A percentile compares a stretch with the other conserved stretches of the same genome.
Conservation (phyloP, 2,888 invertebrate genomes). For the Celastrina argiolus region DNA sequence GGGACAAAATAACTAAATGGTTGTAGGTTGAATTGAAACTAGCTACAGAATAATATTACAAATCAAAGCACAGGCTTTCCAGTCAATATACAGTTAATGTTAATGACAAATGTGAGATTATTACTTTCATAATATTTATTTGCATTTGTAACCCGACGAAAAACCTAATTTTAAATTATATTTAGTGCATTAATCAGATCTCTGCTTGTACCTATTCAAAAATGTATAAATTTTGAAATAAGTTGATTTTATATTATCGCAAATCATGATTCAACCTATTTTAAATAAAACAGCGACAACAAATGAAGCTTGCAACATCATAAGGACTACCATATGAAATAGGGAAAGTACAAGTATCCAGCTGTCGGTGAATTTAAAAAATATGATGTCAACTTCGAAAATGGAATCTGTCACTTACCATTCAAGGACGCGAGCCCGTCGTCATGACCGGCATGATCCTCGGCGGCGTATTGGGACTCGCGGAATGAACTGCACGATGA, state of each 20-base stretch:
- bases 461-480: constrained; percentile 85
- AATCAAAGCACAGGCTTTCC: not conserved
- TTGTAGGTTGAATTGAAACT: not conserved
- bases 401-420: constrained; percentile 44
- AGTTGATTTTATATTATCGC: not conserved
- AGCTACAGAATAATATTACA: not conserved
- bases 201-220: not conserved
- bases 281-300: not conserved
- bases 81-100: not conserved
- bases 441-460: constrained; percentile 79
- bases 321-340: not conserved
- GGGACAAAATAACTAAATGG: not conserved
- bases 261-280: not conserved
- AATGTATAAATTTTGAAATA: not conserved
- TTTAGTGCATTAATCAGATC: no score
- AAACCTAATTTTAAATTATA: no score
- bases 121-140: no score
- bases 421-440: constrained; percentile 74
- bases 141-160: no score
- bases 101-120: no score
- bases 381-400: not conserved
- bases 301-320: not conserved
- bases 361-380: not conserved
- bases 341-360: not conserved
- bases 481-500: constrained; percentile 92